Evolutionary conservation across 2,888 invertebrate species (phyloP).

Genomic region (Idaea dimidiata): DNA sequence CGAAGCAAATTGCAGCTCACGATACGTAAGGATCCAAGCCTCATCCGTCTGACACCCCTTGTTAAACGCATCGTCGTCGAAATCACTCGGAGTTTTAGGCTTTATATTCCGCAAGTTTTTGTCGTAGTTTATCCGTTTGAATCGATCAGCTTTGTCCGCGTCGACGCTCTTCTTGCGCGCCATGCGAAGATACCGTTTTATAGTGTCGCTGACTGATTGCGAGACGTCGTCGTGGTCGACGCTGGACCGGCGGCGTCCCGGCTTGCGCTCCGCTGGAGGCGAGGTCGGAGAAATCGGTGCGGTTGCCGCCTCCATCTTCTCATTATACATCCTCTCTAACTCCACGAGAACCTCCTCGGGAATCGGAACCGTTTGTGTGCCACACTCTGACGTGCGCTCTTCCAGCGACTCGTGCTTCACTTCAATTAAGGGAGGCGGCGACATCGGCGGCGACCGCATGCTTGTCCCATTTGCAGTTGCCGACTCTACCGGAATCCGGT

Average conservation of each 20-base stretch:
- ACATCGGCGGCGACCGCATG: slow-evolving; percentile 66
- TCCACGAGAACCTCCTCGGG: slow-evolving; percentile 77
- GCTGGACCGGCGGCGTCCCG: slow-evolving; percentile 85
- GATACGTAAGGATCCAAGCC: slow-evolving; percentile 84
- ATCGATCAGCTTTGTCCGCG: slow-evolving; percentile 89
- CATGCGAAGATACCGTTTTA: slow-evolving; percentile 92
- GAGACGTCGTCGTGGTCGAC: slow-evolving; percentile 92
- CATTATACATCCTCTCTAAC: slow-evolving; percentile 70
- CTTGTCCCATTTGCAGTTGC: slow-evolving; percentile 35
- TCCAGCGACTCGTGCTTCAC: slow-evolving; percentile 82
- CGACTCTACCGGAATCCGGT: slow-evolving; percentile 31
- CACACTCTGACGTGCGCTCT: slow-evolving; percentile 75
- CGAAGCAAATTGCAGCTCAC: slow-evolving; percentile 61
- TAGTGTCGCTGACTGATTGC: slow-evolving; percentile 92
- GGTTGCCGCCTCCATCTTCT: slow-evolving; percentile 65
- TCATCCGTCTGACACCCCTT: slow-evolving; percentile 90
- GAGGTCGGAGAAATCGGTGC: slow-evolving; percentile 68
- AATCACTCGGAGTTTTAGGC: slow-evolving; percentile 87
- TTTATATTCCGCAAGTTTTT: slow-evolving; percentile 91
- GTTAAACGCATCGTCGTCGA: slow-evolving; percentile 88
- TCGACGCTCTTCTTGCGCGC: slow-evolving; percentile 93
- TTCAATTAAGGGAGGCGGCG: slow-evolving; percentile 86
- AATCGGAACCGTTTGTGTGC: slow-evolving; percentile 83
- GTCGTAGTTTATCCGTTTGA: slow-evolving; percentile 94
- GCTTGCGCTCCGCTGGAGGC: slow-evolving; percentile 59